Conservation (phyloP, 2,888 invertebrate genomes). For the Ametastegia equiseti region DNA sequence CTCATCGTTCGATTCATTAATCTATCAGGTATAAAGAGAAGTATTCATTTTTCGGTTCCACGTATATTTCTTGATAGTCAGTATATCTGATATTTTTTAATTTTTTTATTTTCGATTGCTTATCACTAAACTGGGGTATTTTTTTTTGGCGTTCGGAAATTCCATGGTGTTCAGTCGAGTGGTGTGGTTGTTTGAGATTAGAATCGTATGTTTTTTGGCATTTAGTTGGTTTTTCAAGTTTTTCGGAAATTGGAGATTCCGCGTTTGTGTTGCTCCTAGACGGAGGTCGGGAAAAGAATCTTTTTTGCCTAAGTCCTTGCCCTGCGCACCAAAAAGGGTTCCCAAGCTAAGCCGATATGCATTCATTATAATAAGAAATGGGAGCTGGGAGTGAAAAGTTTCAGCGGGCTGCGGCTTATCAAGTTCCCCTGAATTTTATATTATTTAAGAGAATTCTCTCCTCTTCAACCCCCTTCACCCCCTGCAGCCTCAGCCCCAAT, state of each 20-base stretch:
- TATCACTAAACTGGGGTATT: neutral
- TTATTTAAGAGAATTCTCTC: conserved; percentile 72
- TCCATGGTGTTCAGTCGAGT: no score
- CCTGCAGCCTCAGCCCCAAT: neutral
- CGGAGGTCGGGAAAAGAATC: neutral
- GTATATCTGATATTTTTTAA: no score
- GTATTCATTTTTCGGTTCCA: no score
- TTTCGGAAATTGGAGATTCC: neutral
- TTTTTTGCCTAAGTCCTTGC: conserved; percentile 58
- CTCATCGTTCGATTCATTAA: no score
- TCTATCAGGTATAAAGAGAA: no score
- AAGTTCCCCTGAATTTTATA: conserved; percentile 74
- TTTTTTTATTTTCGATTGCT: neutral
- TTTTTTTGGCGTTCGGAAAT: neutral
- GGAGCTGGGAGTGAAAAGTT: conserved; percentile 68
- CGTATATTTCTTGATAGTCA: no score
- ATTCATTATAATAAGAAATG: conserved; percentile 75
- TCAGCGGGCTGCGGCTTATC: conserved; percentile 71
- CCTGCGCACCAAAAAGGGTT: conserved; percentile 66
- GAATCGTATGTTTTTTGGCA: neutral
- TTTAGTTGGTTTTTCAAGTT: neutral
- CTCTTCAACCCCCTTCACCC: conserved; percentile 51
- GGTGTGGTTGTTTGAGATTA: no score
- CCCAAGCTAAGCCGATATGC: conserved; percentile 74
- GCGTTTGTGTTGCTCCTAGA: neutral